phyloP scores from a whole-genome alignment of 2,888 invertebrate species.

The Diadegma fenestrale region DNA sequence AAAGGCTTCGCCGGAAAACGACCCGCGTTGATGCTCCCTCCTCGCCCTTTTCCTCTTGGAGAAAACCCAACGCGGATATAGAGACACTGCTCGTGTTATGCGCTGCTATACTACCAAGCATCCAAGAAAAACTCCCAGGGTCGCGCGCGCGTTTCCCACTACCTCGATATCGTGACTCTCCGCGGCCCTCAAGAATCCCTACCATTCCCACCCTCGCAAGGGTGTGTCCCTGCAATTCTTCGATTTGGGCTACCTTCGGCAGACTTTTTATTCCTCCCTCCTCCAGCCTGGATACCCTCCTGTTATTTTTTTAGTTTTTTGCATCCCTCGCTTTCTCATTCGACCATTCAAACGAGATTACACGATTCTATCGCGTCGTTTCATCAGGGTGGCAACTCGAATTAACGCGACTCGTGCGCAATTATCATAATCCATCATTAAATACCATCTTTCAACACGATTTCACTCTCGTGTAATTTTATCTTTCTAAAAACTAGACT shows the following conservation, averaged over 20 bases:
- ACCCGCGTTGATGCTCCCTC: constrained; percentile 35
- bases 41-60: neutral
- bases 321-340: constrained; percentile 15
- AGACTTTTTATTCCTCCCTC: constrained; percentile 29
- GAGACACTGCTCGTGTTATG: constrained; percentile 43
- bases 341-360: neutral
- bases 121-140: constrained; percentile 59
- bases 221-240: constrained; percentile 82
- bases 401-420: neutral
- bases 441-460: no score
- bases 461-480: no score
- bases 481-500: no score
- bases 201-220: constrained; percentile 76
- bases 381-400: neutral
- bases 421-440: neutral
- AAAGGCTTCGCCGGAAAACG: constrained; percentile 43
- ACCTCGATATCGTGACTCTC: constrained; percentile 26
- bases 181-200: constrained; percentile 66
- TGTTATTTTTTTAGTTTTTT: constrained; percentile 14
- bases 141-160: constrained; percentile 59
- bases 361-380: constrained; percentile 18
- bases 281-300: constrained; percentile 10
- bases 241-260: constrained; percentile 82
- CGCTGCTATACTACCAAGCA: constrained; percentile 28
- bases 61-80: constrained; percentile 16